Conservation (phyloP, 1,140 invertebrate genomes). For the Idris sp. region DNA sequence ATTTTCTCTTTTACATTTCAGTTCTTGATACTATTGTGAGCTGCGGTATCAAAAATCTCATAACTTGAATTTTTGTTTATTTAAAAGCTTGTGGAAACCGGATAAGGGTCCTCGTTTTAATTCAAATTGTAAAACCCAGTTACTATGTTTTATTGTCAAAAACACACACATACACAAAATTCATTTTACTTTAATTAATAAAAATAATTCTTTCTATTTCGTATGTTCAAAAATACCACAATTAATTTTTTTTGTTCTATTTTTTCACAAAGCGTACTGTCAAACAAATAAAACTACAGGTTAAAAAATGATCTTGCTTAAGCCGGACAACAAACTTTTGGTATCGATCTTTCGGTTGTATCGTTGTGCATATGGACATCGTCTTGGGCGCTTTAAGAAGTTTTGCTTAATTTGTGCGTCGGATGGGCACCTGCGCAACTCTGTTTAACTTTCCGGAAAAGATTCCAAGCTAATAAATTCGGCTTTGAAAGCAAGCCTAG, state of each 20-base stretch:
- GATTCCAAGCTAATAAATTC: slow-evolving; percentile 54
- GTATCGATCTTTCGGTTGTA: slow-evolving; percentile 36
- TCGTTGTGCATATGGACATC: slow-evolving; percentile 26
- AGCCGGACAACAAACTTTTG: slow-evolving; percentile 23
- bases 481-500: slow-evolving; percentile 17
- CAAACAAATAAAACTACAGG: too few relatives aligned
- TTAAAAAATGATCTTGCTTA: neutral
- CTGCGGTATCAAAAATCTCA: neutral
- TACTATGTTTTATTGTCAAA: neutral
- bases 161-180: too few relatives aligned
- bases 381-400: slow-evolving; percentile 35
- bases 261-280: too few relatives aligned
- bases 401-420: slow-evolving; percentile 55
- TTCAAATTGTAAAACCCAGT: neutral
- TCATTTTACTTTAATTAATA: slow-evolving; percentile 2
- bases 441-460: slow-evolving; percentile 42
- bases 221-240: too few relatives aligned
- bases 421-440: slow-evolving; percentile 52
- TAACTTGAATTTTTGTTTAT: slow-evolving; percentile 8
- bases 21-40: neutral
- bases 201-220: too few relatives aligned
- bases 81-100: neutral
- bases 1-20: neutral
- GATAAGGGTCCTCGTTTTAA: neutral
- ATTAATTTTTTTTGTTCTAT: too few relatives aligned